phyloP scores from a whole-genome alignment of 2,888 invertebrate species.

The Epistrophella euchroma region DNA sequence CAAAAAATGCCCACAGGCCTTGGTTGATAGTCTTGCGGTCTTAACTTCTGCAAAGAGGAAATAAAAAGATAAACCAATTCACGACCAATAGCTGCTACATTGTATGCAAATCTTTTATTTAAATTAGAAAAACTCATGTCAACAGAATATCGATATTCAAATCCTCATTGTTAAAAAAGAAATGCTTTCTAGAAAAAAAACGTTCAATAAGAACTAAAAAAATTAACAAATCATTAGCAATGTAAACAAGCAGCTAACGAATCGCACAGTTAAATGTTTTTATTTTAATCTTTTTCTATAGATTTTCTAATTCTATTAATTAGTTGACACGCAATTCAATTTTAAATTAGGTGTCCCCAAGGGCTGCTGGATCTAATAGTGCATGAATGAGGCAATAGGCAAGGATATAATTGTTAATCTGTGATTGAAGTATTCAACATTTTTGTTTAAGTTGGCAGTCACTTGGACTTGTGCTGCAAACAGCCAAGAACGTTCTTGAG shows the following conservation, averaged over 20 bases:
- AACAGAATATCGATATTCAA: not conserved
- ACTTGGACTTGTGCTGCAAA: not conserved
- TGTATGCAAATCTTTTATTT: not conserved
- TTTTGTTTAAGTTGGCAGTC: not conserved
- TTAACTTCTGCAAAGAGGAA: no score
- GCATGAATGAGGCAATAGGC: constrained; percentile 14
- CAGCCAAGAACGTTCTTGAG: not conserved
- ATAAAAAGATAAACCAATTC: not conserved
- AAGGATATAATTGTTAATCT: constrained; percentile 31
- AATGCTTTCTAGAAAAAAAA: not conserved
- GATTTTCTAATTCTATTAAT: constrained; percentile 12
- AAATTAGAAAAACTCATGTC: not conserved
- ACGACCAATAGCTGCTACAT: not conserved
- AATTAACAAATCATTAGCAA: constrained; percentile 24
- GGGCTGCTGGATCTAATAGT: constrained; percentile 11
- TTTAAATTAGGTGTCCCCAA: constrained; percentile 11
- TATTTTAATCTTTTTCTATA: constrained; percentile 15
- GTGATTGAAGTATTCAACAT: constrained; percentile 14
- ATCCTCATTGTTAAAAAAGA: not conserved
- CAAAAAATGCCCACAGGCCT: no score
- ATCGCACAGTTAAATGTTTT: constrained; percentile 29
- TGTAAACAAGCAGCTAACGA: constrained; percentile 15
- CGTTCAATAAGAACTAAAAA: constrained; percentile 14
- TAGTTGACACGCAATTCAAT: constrained; percentile 33
- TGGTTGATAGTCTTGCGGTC: no score